phyloP scores from a whole-genome alignment of 2,113 vertebrate genomes.

The Zeus faber region DNA sequence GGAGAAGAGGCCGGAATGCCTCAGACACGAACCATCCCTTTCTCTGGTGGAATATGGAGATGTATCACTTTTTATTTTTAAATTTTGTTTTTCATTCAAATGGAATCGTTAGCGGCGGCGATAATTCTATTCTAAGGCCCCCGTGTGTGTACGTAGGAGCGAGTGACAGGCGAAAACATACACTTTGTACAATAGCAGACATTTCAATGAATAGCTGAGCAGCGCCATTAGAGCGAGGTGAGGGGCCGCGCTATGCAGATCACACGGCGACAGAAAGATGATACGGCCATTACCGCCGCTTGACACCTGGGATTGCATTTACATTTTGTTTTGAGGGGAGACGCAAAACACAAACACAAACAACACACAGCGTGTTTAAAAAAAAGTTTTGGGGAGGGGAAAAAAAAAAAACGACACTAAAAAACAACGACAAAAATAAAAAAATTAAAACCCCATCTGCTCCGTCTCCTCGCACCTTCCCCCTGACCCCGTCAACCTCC shows the following conservation, averaged over 20 bases:
- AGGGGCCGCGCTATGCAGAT: conserved; percentile 66
- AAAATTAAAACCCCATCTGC: background rate
- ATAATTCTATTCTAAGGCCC: conserved; percentile 9
- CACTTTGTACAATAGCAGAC: conserved; percentile 64
- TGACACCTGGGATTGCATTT: conserved; percentile 71
- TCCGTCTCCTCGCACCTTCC: conserved; percentile 35
- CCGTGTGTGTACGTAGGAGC: conserved; percentile 30
- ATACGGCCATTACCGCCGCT: conserved; percentile 67
- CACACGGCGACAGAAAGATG: conserved; percentile 61
- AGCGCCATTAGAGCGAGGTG: conserved; percentile 62
- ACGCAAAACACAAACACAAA: conserved; percentile 35
- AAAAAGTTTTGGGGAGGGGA: conserved; percentile 14
- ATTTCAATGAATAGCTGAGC: conserved; percentile 75
- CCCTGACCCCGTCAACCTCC: conserved; percentile 4
- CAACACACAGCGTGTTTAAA: background rate
- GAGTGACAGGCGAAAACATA: conserved; percentile 70
- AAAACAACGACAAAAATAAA: conserved; percentile 34
- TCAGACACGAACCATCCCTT: too few relatives aligned
- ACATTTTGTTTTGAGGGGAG: conserved; percentile 57
- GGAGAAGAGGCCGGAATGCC: too few relatives aligned
- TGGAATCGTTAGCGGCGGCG: background rate
- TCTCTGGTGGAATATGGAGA: too few relatives aligned
- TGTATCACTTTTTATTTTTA: background rate
- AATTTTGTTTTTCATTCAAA: background rate
- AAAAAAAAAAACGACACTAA: conserved; percentile 30